Base-by-base conservation (phyloP, 2,797 vertebrate species). In the Oryzias dopingdopingensis region DNA sequence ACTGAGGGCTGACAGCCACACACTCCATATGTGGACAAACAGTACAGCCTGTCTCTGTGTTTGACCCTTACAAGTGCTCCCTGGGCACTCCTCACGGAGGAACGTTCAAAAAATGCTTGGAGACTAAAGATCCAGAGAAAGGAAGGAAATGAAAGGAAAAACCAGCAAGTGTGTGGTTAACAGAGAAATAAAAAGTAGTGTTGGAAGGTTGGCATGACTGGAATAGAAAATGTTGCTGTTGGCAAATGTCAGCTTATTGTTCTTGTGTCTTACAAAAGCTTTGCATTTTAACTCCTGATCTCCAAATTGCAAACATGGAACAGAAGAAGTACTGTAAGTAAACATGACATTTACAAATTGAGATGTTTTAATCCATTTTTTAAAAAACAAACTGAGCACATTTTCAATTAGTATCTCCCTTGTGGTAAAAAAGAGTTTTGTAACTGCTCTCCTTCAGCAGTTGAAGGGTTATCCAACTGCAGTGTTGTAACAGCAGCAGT, bases 191-290 rank as follows among this genome's bases (percentile, higher is more conserved):
- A 66, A 79, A 71, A 74, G 24, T 55, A 43, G 60, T 24, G 51
- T 72, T 65, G 69, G 66, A 77, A 51, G 68, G 81, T 50, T 81
- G 80, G 82, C 82, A 80, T 52, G 68, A 52, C 63, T 81, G 72
- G 62, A 66, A 64, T 63, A 79, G 72, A 77, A 78, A 79, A 82
- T 85, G 84, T 89, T 89, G 79, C 84, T 83, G 62, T 89, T 92
- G 91, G 89, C 91, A 84, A 56, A 42, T 69, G 58, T 74, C 51
- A 40, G 63, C 20, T 58, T 86, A 91, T 91, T 91, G 89, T 93
- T 90, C 82, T 86, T 67, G 72, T 72, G 74, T 77, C 66, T 77
- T 69, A 60, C 50, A 81, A 77, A 26, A 68, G 68, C 85, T 83
- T 56, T 57, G 70, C 65, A 51, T 64, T 86, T 89, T 84, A 90